phyloP scores from a whole-genome alignment of 2,888 invertebrate genomes.

The Petrophora chlorosata region DNA sequence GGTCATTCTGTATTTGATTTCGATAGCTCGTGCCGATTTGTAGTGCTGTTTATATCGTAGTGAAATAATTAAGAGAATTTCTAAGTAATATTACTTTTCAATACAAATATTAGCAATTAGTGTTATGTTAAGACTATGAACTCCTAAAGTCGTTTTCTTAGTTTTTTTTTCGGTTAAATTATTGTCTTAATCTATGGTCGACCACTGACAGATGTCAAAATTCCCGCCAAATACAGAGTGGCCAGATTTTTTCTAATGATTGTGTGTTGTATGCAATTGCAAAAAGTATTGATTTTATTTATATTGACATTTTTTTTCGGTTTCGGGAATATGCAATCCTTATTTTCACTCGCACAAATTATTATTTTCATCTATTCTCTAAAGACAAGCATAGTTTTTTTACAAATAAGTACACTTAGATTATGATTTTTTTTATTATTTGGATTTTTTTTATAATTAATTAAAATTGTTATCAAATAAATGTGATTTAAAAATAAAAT shows the following conservation, averaged over 20 bases:
- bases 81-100: not conserved
- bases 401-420: constrained; percentile 28
- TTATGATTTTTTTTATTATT: constrained; percentile 31
- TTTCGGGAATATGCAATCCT: constrained; percentile 19
- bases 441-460: constrained; percentile 20
- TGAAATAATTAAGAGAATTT: not conserved
- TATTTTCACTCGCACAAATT: constrained; percentile 24
- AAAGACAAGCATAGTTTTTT: constrained; percentile 25
- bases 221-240: constrained; percentile 45
- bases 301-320: constrained; percentile 21
- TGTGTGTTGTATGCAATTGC: not conserved
- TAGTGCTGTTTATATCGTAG: not conserved
- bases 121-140: too few relatives aligned
- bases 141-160: too few relatives aligned
- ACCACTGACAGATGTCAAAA: constrained; percentile 21
- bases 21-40: constrained; percentile 27
- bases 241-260: not conserved
- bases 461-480: constrained; percentile 36
- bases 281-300: not conserved
- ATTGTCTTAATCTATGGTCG: not conserved
- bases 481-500: constrained; percentile 59
- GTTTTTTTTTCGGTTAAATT: not conserved
- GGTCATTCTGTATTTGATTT: constrained; percentile 21
- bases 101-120: not conserved
- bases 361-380: not conserved